Evolutionary conservation across 2,888 invertebrate species (phyloP), one percentile per base, ranked within the genome.

Genomic region (Archaeoteleia sp.): DNA sequence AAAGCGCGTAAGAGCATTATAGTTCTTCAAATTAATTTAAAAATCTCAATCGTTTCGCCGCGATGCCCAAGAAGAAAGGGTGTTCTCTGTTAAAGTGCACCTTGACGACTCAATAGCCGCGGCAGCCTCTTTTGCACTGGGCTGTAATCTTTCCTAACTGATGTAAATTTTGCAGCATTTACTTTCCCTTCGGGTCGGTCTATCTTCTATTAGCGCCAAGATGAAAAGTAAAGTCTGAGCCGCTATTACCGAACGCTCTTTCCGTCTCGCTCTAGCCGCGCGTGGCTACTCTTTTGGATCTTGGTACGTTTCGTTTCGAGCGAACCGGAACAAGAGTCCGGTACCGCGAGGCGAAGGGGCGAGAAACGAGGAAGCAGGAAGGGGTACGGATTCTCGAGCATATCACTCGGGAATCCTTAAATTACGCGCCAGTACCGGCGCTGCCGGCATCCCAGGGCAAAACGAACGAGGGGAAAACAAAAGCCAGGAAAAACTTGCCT

Each of bases 401-500:
- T 51, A 68, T 70, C 70, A 71, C 68, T 30, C 46, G 57, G 68
- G 73, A 72, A 73, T 74, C 67, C 73, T 72, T 70, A 74, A 76
- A 74, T 74, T 73, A 71, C 68, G 65, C 45, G 65, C 70, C 51
- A 70, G 70, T 62, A 39, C 60, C 48, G 51, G 10, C 46, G 43
- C 48, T 40, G 53, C 60, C 27, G 51, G 67, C 70, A 49, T 58
- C 42, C 37, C 49, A 43, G 40, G 51, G 30, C 46, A 58, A 60
- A 60, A 57, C 63, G 73, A 66, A 73, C 65, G 67, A 67, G 62
- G 71, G 68, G 65, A 73, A 60, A 71, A 74, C 71, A 74, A 72
- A 73, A 69, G 60, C 62, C 54, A 62, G 58, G 63, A 54, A 71
- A 75, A 80, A 78, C 78, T 79, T 76, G 72, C 74, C 75, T 78